Evolutionary conservation across 1,140 invertebrate species (phyloP).

Genomic region (Apis laboriosa): DNA sequence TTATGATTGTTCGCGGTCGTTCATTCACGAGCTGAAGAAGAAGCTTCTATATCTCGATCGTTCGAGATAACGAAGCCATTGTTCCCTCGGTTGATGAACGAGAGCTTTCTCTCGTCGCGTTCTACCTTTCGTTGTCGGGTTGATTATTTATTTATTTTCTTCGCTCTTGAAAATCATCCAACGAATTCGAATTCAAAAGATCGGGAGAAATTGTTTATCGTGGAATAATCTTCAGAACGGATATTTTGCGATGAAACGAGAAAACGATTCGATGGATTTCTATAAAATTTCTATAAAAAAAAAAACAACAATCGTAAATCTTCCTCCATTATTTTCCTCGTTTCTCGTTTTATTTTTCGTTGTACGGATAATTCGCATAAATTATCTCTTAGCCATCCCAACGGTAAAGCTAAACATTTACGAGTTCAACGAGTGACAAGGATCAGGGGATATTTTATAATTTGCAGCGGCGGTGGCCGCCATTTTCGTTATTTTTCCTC

Average conservation of each 20-base stretch:
- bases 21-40: not conserved
- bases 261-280: too few relatives aligned
- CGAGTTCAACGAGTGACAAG: not conserved
- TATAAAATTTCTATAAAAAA: too few relatives aligned
- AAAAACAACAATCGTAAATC: too few relatives aligned
- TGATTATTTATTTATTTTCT: too few relatives aligned
- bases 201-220: too few relatives aligned
- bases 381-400: not conserved
- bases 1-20: slow-evolving; percentile 10
- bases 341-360: too few relatives aligned
- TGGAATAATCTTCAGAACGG: too few relatives aligned
- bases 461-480: not conserved
- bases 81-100: slow-evolving; percentile 18
- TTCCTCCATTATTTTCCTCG: too few relatives aligned
- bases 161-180: too few relatives aligned
- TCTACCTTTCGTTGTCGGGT: not conserved
- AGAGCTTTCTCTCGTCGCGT: not conserved
- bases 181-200: too few relatives aligned
- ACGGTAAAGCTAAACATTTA: slow-evolving; percentile 29
- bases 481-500: slow-evolving; percentile 1
- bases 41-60: not conserved
- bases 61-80: slow-evolving; percentile 24
- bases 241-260: too few relatives aligned
- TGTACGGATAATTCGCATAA: too few relatives aligned
- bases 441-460: not conserved